Percentiles rank a stretch among this genome's conserved stretches.
phyloP scores from a whole-genome alignment of 2,888 invertebrate genomes.

The Oscheius sp. region DNA sequence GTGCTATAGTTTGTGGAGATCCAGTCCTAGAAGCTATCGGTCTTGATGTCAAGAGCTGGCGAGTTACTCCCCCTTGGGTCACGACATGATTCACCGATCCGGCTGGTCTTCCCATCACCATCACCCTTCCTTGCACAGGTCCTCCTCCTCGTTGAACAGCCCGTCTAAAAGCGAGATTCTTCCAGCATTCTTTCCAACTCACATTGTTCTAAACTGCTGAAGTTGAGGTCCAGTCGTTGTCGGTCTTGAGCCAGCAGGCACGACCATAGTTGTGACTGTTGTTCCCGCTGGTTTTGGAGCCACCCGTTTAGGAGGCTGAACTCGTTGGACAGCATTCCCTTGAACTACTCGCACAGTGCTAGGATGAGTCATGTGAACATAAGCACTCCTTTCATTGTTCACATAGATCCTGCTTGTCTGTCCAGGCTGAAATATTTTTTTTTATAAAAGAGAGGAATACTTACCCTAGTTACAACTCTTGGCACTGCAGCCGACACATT shows the following conservation, averaged over 20 bases:
- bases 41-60: slow-evolving; percentile 1
- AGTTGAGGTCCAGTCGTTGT: neutral
- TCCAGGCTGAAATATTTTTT: neutral
- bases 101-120: slow-evolving; percentile 31
- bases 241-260: neutral
- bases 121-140: slow-evolving; percentile 7
- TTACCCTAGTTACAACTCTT: slow-evolving; percentile 10
- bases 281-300: neutral
- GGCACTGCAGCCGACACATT: neutral
- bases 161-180: neutral
- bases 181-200: neutral
- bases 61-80: neutral
- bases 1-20: slow-evolving; percentile 28
- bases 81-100: neutral
- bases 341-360: slow-evolving; percentile 1
- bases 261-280: slow-evolving; percentile 6
- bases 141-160: neutral
- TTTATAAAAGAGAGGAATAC: neutral
- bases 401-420: neutral
- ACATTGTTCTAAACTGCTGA: slow-evolving; percentile 22
- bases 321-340: slow-evolving; percentile 1
- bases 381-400: neutral
- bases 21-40: neutral
- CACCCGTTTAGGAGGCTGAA: slow-evolving; percentile 5
- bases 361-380: neutral